Evolutionary conservation across 2,888 invertebrate genomes (phyloP), one percentile per base, ranked within the genome.

Genomic region (Laspeyria flexula): DNA sequence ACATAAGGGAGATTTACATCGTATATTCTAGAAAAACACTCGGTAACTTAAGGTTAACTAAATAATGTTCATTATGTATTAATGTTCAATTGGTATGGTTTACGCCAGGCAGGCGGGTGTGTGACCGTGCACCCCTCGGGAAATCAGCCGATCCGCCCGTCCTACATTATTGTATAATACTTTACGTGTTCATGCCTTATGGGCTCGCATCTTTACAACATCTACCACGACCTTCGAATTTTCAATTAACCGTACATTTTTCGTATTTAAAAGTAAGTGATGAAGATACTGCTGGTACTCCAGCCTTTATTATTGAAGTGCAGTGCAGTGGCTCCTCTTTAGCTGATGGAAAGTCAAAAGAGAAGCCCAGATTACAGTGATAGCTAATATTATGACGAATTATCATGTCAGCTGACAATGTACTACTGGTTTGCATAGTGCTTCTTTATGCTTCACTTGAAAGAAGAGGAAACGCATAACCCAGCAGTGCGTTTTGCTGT

Each of bases 41-140:
- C 39, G 35, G 44, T 47, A 61, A 55, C 52, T 51, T 49, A 49
- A 67, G 44, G 65, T 67, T 71, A 59, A 61, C 58, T 60, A 65
- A 77, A 78, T 70, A 67, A 71, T 64, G 61, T 75, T 82, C 82
- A 83, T 87, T 85, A 86, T 68, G 74, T 79, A 84, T 87, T 86
- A 81, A 86, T 73, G 79, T 78, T 74, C 79, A 81, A 86, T 85
- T 76, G 81, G 78, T 74, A 74, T 79, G 79, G 83, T 73, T 72
- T 75, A 74, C 75, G 71, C 66, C 50, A 73, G 68, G 56, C 73
- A 66, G 52, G 62, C 60, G 57, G 67, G 65, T 69, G 57, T 68
- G 65, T 69, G 71, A 66, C 65, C 68, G 63, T 47, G 46, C 47
- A 15, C 47, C 86, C 72, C 80, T 23, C 45, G 87, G 86, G 87